phyloP scores from a whole-genome alignment of 2,888 invertebrate species.

The Drosophila neotestacea region DNA sequence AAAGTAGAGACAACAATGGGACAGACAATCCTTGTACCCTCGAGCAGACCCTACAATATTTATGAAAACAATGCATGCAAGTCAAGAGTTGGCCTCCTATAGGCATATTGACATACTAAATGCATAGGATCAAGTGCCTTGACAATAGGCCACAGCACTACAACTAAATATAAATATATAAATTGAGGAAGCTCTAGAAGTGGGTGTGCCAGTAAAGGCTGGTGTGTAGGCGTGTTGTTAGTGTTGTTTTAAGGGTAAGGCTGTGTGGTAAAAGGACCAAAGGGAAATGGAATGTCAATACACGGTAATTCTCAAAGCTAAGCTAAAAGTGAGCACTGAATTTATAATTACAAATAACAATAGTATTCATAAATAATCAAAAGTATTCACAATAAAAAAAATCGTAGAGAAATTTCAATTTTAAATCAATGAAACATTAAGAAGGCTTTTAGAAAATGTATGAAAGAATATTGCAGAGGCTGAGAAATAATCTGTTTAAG shows the following conservation, averaged over 20 bases:
- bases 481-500: too few species aligned
- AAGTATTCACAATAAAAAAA: too few species aligned
- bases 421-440: too few species aligned
- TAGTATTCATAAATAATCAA: too few species aligned
- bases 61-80: constrained; percentile 73
- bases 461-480: too few species aligned
- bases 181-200: constrained; percentile 33
- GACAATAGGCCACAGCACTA: constrained; percentile 56
- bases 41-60: constrained; percentile 41
- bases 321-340: background rate
- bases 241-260: background rate
- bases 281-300: background rate
- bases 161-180: constrained; percentile 53
- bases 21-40: constrained; percentile 14
- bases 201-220: constrained; percentile 1
- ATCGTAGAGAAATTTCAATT: too few species aligned
- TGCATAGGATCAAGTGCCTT: constrained; percentile 67
- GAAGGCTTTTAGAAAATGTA: too few species aligned
- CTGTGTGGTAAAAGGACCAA: background rate
- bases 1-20: constrained; percentile 54
- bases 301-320: background rate
- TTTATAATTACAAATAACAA: too few species aligned
- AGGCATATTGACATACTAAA: constrained; percentile 73
- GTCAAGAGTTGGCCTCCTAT: constrained; percentile 55
- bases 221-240: constrained; percentile 3